Base-by-base conservation (phyloP, 2,797 vertebrate species). In the Betta splendens region DNA sequence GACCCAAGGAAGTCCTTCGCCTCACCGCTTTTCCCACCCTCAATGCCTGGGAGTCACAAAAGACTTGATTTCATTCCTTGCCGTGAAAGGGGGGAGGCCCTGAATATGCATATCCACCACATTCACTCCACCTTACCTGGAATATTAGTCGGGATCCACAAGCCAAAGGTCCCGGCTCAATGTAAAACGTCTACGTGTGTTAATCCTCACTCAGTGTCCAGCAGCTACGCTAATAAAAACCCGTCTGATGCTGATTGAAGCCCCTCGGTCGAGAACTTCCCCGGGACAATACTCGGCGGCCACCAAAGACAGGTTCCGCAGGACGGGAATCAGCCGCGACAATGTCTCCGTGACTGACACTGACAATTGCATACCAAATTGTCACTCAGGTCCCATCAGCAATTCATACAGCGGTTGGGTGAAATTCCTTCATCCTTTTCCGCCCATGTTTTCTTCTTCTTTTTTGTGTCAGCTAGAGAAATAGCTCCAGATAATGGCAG, bases 291-390 rank as follows among this genome's bases (percentile, higher is more conserved):
- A 55, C 33, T 43, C 25, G 50, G 35, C 37, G 47, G 57, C 32
- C 47, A 29, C 55, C 47, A 60, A 65, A 75, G 69, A 49, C 56
- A 38, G 40, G 39, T 36, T 67, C 66, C 40, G 54, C 55, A 43
- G 22, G 52, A 81, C 45, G 64, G 39, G 58, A 83, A 55, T 79
- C 68, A 66, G 72, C 64, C 45, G 48, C 66, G 72, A 77, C 79
- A 85, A 72, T 64, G 65, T 77, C 80, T 79, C 64, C 63, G 54
- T 83, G 83, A 87, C 77, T 88, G 84, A 88, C 84, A 85, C 64
- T 85, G 76, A 84, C 87, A 87, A 87, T 85, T 85, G 83, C 87
- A 86, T 83, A 79, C 65, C 59, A 85, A 89, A 90, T 89, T 89
- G 85, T 89, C 81, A 85, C 80, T 83, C 82, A 80, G 74, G 75